A percentile compares a stretch with the other conserved stretches of the same genome.
These are phyloP conservation scores for Zelleria hepariella DNA, from an alignment of 2,888 invertebrate genomes.

Conservation along the genomic window DNA sequence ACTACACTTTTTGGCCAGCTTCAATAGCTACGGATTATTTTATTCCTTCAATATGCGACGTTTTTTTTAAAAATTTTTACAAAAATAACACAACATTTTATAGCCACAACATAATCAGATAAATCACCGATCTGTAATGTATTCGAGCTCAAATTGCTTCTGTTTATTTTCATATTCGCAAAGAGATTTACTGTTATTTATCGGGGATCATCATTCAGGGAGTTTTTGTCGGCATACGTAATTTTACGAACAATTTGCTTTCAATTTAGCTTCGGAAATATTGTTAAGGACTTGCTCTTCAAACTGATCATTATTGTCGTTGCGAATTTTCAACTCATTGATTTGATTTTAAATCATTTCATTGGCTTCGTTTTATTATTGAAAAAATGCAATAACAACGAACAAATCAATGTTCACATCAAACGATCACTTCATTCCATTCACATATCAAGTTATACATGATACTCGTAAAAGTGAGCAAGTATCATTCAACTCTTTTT, in stretches of 20 bases:
- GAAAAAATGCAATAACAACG: no score
- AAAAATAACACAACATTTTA: not conserved
- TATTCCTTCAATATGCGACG: no score
- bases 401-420: no score
- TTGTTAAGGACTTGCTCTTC: not conserved
- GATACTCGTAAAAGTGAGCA: no score
- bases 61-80: no score
- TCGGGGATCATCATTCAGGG: constrained; percentile 34
- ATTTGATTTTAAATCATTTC: not conserved
- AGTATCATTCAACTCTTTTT: no score
- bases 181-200: constrained; percentile 52
- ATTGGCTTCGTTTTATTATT: not conserved
- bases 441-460: no score
- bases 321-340: not conserved
- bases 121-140: constrained; percentile 54
- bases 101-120: constrained; percentile 29
- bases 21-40: no score
- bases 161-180: constrained; percentile 37
- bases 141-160: constrained; percentile 55
- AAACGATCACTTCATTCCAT: not conserved
- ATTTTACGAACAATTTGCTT: constrained; percentile 1
- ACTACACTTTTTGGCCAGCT: no score
- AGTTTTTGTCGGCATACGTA: constrained; percentile 11
- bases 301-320: not conserved
- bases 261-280: constrained; percentile 3